Conservation (phyloP, 1,140 invertebrate genomes). For the Telenomus remus region DNA sequence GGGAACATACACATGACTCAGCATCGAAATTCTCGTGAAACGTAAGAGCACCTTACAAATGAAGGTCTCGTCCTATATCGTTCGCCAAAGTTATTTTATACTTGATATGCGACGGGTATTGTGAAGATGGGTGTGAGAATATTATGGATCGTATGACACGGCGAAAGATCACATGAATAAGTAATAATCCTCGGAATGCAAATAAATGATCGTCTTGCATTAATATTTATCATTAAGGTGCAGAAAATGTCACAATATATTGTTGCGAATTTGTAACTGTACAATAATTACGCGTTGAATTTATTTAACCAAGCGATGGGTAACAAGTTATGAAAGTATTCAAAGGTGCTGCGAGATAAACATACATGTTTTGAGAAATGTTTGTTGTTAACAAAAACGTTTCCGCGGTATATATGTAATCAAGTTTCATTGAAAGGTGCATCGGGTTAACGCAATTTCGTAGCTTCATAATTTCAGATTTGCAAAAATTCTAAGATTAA, state of each 20-base stretch:
- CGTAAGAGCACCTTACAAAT: conserved; percentile 5
- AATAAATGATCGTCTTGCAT: conserved; percentile 36
- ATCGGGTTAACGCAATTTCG: too few species aligned
- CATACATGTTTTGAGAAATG: conserved; percentile 24
- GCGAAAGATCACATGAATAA: conserved; percentile 30
- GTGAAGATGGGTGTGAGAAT: conserved; percentile 25
- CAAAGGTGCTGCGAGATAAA: not conserved
- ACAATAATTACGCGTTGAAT: conserved; percentile 28
- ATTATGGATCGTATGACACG: conserved; percentile 41
- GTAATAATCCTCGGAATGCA: conserved; percentile 44
- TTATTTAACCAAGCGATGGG: conserved; percentile 22
- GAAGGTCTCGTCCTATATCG: conserved; percentile 32
- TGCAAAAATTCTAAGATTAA: too few species aligned
- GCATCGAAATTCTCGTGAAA: conserved; percentile 23
- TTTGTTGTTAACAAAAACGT: conserved; percentile 17
- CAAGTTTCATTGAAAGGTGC: too few species aligned
- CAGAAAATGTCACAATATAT: conserved; percentile 28
- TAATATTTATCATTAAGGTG: conserved; percentile 48
- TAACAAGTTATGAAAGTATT: conserved; percentile 17
- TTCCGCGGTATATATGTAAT: conserved; percentile 12
- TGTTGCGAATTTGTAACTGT: conserved; percentile 22
- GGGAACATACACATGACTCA: conserved; percentile 17
- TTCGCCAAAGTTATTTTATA: conserved; percentile 43
- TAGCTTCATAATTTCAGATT: too few species aligned
- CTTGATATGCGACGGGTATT: conserved; percentile 26